Conservation (phyloP, 2,888 invertebrate species). For the Morpho achilles region DNA sequence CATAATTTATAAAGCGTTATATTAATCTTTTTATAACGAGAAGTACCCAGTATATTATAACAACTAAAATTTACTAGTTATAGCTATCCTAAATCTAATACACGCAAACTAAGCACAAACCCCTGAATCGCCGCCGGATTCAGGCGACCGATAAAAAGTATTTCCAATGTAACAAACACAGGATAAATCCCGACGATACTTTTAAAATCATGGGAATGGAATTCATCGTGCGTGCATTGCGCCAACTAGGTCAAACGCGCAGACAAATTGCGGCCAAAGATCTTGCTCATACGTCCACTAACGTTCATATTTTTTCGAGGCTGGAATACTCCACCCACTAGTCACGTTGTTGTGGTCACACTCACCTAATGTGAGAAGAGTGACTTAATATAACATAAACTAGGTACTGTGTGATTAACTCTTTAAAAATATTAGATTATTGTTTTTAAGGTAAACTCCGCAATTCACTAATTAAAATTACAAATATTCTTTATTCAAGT, state of each 20-base stretch:
- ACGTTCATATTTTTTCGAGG: constrained; percentile 10
- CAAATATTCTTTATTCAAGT: no score
- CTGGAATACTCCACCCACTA: constrained; percentile 18
- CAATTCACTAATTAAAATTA: no score
- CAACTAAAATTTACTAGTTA: no score
- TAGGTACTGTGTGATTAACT: constrained; percentile 21
- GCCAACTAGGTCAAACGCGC: constrained; percentile 23
- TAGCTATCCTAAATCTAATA: no score
- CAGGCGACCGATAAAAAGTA: no score
- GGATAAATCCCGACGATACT: constrained; percentile 1
- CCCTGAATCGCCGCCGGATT: no score
- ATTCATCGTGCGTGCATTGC: constrained; percentile 9
- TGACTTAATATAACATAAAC: constrained; percentile 22
- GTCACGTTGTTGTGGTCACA: constrained; percentile 33
- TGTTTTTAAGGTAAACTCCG: constrained; percentile 12
- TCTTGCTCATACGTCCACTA: constrained; percentile 10
- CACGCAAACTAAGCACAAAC: no score
- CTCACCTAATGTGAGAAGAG: constrained; percentile 10
- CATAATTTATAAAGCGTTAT: no score
- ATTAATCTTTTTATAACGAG: no score
- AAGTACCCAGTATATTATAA: no score
- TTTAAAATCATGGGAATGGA: constrained; percentile 10
- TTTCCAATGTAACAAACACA: not conserved
- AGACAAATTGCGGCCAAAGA: constrained; percentile 20
- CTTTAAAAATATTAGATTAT: constrained; percentile 18